Conservation (phyloP, 2,113 vertebrate species). For the Colistium nudipinnis region DNA sequence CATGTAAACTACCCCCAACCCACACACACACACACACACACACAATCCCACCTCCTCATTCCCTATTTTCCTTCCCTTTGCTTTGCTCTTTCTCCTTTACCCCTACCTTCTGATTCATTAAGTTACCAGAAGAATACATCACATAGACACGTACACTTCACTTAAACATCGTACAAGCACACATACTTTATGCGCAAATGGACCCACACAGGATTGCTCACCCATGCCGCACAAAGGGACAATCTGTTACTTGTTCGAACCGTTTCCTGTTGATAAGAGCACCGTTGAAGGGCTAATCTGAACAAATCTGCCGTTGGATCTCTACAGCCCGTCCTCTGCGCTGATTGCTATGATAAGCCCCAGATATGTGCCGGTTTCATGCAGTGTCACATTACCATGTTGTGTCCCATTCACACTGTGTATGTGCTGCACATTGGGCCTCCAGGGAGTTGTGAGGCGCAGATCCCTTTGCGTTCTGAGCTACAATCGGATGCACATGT, state of each 20-base stretch:
- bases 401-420: constrained; percentile 24
- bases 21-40: constrained; percentile 20
- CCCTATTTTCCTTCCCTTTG: constrained; percentile 16
- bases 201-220: neutral
- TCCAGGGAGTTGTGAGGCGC: constrained; percentile 8
- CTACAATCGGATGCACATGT: constrained; percentile 68
- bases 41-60: constrained; percentile 19
- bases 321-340: neutral
- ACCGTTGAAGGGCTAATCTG: constrained; percentile 2
- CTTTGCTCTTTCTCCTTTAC: constrained; percentile 12
- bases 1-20: constrained; percentile 67
- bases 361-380: constrained; percentile 26
- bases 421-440: constrained; percentile 28
- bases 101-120: neutral
- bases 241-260: constrained; percentile 46
- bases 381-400: constrained; percentile 40
- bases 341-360: constrained; percentile 32
- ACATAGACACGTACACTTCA: neutral
- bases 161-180: constrained; percentile 13
- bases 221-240: constrained; percentile 7
- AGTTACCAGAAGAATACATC: neutral
- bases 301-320: constrained; percentile 23
- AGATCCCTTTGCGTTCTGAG: constrained; percentile 38
- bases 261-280: constrained; percentile 23
- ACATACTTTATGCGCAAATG: neutral